Evolutionary conservation across 2,888 invertebrate species (phyloP).

Genomic region (Scaptomyza caliginosa): DNA sequence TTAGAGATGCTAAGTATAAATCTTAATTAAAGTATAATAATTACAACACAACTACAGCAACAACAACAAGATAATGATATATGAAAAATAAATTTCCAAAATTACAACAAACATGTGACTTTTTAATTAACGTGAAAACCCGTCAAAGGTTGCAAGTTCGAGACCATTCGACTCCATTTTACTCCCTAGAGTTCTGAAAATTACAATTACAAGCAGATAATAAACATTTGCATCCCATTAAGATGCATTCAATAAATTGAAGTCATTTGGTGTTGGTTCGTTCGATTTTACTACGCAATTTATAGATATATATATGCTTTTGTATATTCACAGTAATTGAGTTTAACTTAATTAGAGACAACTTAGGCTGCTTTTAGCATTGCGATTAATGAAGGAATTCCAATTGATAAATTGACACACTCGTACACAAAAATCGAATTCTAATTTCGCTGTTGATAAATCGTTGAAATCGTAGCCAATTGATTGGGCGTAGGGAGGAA

Average conservation of each 20-base stretch:
- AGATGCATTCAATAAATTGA: not conserved
- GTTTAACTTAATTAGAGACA: slow-evolving; percentile 50
- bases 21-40: slow-evolving; percentile 72
- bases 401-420: slow-evolving; percentile 32
- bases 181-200: too few species aligned
- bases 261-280: not conserved
- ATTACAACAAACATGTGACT: slow-evolving; percentile 61
- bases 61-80: slow-evolving; percentile 73
- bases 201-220: not conserved
- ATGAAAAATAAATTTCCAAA: slow-evolving; percentile 76
- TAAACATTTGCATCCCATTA: not conserved
- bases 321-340: slow-evolving; percentile 69
- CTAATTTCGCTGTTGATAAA: slow-evolving; percentile 40
- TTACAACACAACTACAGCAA: slow-evolving; percentile 68
- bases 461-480: slow-evolving; percentile 31
- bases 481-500: slow-evolving; percentile 11
- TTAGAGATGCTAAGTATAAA: slow-evolving; percentile 73
- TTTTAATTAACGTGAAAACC: too few species aligned
- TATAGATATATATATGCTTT: slow-evolving; percentile 30
- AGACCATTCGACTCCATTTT: too few species aligned
- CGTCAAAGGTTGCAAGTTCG: too few species aligned
- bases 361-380: slow-evolving; percentile 54
- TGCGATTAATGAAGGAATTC: slow-evolving; percentile 35
- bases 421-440: slow-evolving; percentile 18
- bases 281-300: slow-evolving; percentile 51